Percentiles rank a stretch among this genome's conserved stretches.
Evolutionary conservation across 2,797 vertebrate genomes (phyloP).

Genomic region (Ambastaia sidthimunki): DNA sequence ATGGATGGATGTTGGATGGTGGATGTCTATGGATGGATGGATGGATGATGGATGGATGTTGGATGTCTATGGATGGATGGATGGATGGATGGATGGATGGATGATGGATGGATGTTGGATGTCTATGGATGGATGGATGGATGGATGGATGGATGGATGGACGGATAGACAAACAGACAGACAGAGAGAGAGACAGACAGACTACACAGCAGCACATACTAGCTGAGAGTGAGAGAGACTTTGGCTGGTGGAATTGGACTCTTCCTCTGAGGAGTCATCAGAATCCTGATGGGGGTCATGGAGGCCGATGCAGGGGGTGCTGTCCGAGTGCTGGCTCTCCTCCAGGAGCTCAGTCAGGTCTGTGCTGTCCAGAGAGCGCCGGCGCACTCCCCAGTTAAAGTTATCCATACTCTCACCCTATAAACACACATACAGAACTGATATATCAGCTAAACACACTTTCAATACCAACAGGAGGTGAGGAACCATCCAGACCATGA

Average conservation of each 20-base stretch:
- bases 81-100: neutral
- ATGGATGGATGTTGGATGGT: too few relatives aligned
- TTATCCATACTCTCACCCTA: slow-evolving; percentile 98
- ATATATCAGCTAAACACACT: neutral
- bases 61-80: too few relatives aligned
- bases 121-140: neutral
- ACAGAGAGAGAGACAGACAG: neutral
- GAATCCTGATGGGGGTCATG: slow-evolving; percentile 86
- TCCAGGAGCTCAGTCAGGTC: slow-evolving; percentile 93
- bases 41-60: too few relatives aligned
- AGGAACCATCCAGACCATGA: neutral
- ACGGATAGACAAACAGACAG: neutral
- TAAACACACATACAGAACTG: slow-evolving; percentile 59
- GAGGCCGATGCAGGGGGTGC: slow-evolving; percentile 90
- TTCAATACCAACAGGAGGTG: neutral
- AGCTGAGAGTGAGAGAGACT: slow-evolving; percentile 90
- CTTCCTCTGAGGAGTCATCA: slow-evolving; percentile 93
- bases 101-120: too few relatives aligned
- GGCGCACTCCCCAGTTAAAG: slow-evolving; percentile 98
- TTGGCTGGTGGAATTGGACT: slow-evolving; percentile 91
- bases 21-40: too few relatives aligned
- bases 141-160: neutral
- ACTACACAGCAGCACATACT: slow-evolving; percentile 58
- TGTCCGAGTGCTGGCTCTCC: slow-evolving; percentile 92
- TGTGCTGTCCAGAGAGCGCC: slow-evolving; percentile 95